Evolutionary conservation across 1,140 invertebrate species (phyloP), one percentile per base, ranked within the genome.

Genomic region (Daktulosphaira vitifoliae): DNA sequence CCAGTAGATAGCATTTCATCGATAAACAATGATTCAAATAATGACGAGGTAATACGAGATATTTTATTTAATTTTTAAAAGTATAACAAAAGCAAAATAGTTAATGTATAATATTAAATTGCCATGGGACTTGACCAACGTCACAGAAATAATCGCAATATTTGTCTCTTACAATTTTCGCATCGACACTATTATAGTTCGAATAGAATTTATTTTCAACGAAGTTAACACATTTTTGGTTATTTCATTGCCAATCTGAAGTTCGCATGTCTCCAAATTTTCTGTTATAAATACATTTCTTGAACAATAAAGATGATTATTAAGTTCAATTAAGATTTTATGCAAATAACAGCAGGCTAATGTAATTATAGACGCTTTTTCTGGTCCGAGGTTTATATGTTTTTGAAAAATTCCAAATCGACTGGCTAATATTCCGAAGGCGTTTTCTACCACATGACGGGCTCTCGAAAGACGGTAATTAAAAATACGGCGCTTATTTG

Each of bases 401-500:
- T 66, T 71, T 68, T 70, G n/a, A n/a, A n/a, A n/a, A n/a, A n/a
- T n/a, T n/a, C n/a, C n/a, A n/a, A n/a, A n/a, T n/a, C n/a, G n/a
- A n/a, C n/a, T n/a, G n/a, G n/a, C n/a, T n/a, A n/a, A n/a, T n/a
- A n/a, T n/a, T n/a, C n/a, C n/a, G n/a, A n/a, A n/a, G n/a, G n/a
- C n/a, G n/a, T n/a, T n/a, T n/a, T n/a, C n/a, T n/a, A n/a, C n/a
- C n/a, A n/a, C 56, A 67, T 73, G 71, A 15, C 75, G 67, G 23
- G 73, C 72, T 64, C 73, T 67, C 23, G 72, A 76, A 20, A 77
- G 48, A 11, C 70, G 65, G 67, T 76, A 73, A 66, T 77, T 77
- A 68, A 74, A 78, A 65, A 74, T 69, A 46, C 71, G 68, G 72
- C 74, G 59, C 65, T 67, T 67, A 38, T 70, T 68, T 26, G 72